Conservation (phyloP, 2,797 vertebrate species). For the Phoeniculus purpureus region DNA sequence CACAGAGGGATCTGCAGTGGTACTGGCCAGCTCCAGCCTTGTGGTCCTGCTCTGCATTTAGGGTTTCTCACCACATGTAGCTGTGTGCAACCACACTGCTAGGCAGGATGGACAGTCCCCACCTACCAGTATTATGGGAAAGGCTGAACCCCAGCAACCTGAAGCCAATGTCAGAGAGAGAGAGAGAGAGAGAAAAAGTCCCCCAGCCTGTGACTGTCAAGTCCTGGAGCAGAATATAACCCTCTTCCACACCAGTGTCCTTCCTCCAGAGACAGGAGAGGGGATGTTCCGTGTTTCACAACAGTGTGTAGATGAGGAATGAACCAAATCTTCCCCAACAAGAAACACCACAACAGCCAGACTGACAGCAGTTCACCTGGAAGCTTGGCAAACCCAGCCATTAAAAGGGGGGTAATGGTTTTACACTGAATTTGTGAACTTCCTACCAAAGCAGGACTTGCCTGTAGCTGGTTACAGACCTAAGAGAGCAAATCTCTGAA, state of each 20-base stretch:
- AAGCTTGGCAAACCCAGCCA: slow-evolving; percentile 21
- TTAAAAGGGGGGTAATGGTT: not conserved
- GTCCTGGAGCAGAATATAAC: not conserved
- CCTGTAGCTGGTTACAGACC: not conserved
- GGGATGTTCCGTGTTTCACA: not conserved
- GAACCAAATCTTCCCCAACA: not conserved
- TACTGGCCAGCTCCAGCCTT: fast-evolving
- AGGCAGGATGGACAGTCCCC: not conserved
- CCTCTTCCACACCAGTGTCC: not conserved
- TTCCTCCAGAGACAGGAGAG: not conserved
- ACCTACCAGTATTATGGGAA: fast-evolving
- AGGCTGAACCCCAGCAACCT: not conserved
- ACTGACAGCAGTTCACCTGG: not conserved
- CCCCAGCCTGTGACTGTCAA: not conserved
- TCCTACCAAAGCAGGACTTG: not conserved
- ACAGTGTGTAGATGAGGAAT: not conserved
- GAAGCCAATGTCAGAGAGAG: not conserved
- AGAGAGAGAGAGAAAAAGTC: not conserved
- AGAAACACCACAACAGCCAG: not conserved
- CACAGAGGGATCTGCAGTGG: not conserved
- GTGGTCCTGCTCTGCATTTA: not conserved
- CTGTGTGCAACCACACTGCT: not conserved
- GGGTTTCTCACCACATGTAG: not conserved
- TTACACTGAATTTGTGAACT: not conserved
- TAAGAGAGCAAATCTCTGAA: not conserved